These are phyloP conservation scores for Apotomis capreana DNA, from an alignment of 2,888 invertebrate genomes.

Conservation along the genomic window DNA sequence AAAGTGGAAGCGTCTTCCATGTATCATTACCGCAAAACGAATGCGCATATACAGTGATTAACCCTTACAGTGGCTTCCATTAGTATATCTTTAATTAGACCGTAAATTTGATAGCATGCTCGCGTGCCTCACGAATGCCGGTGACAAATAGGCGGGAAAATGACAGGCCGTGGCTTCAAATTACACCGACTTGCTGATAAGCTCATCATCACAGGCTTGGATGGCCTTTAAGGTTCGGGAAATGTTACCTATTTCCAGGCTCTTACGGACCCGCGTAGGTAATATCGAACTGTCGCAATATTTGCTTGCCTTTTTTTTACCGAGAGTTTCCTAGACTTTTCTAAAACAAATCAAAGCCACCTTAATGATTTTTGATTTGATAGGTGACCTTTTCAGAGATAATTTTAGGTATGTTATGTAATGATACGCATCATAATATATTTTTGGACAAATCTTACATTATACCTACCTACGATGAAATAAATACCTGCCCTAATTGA, in stretches of 20 bases:
- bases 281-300: too few relatives aligned
- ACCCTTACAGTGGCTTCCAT: slow-evolving; percentile 28
- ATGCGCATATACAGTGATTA: slow-evolving; percentile 5
- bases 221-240: neutral
- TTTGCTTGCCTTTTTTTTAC: too few relatives aligned
- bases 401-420: too few relatives aligned
- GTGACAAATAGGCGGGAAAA: slow-evolving; percentile 25
- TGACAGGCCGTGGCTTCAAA: slow-evolving; percentile 20
- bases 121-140: slow-evolving; percentile 36
- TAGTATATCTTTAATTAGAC: slow-evolving; percentile 35
- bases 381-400: too few relatives aligned
- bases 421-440: too few relatives aligned
- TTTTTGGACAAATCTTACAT: too few relatives aligned
- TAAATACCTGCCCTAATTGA: too few relatives aligned
- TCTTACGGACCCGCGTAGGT: too few relatives aligned
- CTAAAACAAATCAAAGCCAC: too few relatives aligned
- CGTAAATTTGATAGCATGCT: slow-evolving; percentile 33
- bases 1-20: neutral
- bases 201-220: slow-evolving; percentile 1
- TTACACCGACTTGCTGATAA: neutral
- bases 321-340: too few relatives aligned
- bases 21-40: neutral
- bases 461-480: too few relatives aligned
- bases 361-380: too few relatives aligned
- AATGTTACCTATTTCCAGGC: neutral